Conservation (phyloP, 1,140 invertebrate genomes). For the Galleria mellonella region DNA sequence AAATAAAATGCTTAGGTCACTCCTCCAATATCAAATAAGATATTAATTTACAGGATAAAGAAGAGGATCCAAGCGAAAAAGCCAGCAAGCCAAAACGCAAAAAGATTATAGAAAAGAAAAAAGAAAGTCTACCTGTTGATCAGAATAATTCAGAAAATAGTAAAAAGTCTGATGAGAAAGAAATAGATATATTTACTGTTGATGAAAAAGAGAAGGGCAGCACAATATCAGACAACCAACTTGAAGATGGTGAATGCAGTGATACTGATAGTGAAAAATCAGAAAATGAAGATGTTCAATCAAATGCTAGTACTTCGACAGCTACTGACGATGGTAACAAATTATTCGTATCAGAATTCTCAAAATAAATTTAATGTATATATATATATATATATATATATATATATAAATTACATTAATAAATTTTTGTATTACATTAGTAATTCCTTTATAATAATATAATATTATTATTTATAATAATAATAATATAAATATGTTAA, state of each 20-base stretch:
- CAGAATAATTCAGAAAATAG: background rate
- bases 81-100: constrained; percentile 34
- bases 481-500: no score
- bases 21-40: constrained; percentile 53
- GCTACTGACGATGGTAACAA: constrained; percentile 58
- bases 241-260: constrained; percentile 81
- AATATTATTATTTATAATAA: no score
- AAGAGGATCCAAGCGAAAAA: constrained; percentile 15
- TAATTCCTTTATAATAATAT: no score
- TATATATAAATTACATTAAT: no score
- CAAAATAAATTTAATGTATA: no score
- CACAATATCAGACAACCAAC: constrained; percentile 14
- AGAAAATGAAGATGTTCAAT: constrained; percentile 24
- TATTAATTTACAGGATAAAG: constrained; percentile 67
- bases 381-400: no score
- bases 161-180: constrained; percentile 1
- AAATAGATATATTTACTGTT: constrained; percentile 6
- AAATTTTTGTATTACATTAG: no score
- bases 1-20: constrained; percentile 65
- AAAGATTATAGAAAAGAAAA: constrained; percentile 24
- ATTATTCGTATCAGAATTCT: background rate
- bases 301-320: constrained; percentile 40
- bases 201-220: constrained; percentile 9
- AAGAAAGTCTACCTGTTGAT: constrained; percentile 12
- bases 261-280: constrained; percentile 55